Evolutionary conservation across 2,113 vertebrate species (phyloP).

Genomic region (Paramisgurnus dabryanus): DNA sequence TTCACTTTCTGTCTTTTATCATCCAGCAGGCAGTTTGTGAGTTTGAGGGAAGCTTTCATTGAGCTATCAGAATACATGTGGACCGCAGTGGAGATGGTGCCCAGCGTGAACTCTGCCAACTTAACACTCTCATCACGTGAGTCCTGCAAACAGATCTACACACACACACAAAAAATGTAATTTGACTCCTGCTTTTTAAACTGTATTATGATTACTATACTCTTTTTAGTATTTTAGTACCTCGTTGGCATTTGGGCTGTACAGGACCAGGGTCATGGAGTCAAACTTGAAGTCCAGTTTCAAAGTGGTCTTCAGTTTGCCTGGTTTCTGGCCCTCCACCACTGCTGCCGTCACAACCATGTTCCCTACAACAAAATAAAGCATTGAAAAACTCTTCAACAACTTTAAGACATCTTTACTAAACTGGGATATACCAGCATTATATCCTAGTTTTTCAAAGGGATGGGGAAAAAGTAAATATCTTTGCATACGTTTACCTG

Average conservation of each 20-base stretch:
- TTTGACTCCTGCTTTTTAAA: background rate
- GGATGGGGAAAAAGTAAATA: background rate
- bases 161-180: constrained; percentile 14
- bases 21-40: constrained; percentile 88
- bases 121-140: constrained; percentile 80
- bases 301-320: constrained; percentile 82
- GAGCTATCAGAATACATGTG: constrained; percentile 89
- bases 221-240: constrained; percentile 62
- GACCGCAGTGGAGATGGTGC: constrained; percentile 84
- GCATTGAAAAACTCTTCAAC: background rate
- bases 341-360: constrained; percentile 91
- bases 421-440: background rate
- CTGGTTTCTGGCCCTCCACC: constrained; percentile 82
- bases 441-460: too few relatives aligned
- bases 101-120: constrained; percentile 91
- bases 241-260: constrained; percentile 77
- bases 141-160: constrained; percentile 65
- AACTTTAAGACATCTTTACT: background rate
- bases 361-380: constrained; percentile 70
- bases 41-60: constrained; percentile 82
- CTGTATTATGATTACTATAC: background rate
- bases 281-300: constrained; percentile 91
- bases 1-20: constrained; percentile 87
- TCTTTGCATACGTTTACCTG: constrained; percentile 64
- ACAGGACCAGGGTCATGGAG: constrained; percentile 86